Base-by-base conservation (phyloP, 2,113 vertebrate genomes). In the Suricata suricatta region DNA sequence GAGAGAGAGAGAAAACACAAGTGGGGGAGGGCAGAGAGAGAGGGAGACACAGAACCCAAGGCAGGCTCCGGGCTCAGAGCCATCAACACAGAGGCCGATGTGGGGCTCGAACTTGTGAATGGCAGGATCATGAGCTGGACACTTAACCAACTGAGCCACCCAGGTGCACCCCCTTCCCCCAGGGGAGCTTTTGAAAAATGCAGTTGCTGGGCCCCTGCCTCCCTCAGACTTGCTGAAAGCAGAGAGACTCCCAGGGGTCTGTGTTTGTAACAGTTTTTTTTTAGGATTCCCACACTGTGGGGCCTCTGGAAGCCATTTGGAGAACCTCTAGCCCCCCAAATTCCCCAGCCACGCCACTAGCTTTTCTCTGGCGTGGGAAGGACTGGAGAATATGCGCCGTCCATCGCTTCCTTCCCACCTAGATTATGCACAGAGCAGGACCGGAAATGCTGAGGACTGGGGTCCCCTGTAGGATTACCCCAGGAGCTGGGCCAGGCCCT, bases 231-330 rank as follows among this genome's bases (percentile, higher is more conserved):
- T 44, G 12, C 44, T 89, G 74, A 76, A 86, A 95, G 52, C 79
- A 66, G n/a, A 50, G 19, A 50, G 44, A 17, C 21, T 19, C 15
- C 60, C 21, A 0, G 0, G 15, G 1, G 1, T 54, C 77, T 21
- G 14, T 63, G 19, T 63, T 35, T 87, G 27, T 5, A 33, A 52
- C 19, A 52, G 35, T 47, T 47, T 47, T 47, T 23, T 66, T 9
- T 35, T 13, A 25, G 47, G 44, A 63, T 54, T 29, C 54, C 4
- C 2, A 19, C 1, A 10, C 79, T 23, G 35, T 57, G 3, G 66
- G 41, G 7, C 66, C 25, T 57, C 9, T 60, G 54, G 38, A 12
- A 90, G 54, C 21, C 38, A n/a, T 4, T 4, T 52, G 77, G 33
- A 64, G 52, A 82, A 21, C 27, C 35, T 23, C 29, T 93, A 13